phyloP scores from a whole-genome alignment of 92 coral and sea anemone species.

The Pocillopora grandis region DNA sequence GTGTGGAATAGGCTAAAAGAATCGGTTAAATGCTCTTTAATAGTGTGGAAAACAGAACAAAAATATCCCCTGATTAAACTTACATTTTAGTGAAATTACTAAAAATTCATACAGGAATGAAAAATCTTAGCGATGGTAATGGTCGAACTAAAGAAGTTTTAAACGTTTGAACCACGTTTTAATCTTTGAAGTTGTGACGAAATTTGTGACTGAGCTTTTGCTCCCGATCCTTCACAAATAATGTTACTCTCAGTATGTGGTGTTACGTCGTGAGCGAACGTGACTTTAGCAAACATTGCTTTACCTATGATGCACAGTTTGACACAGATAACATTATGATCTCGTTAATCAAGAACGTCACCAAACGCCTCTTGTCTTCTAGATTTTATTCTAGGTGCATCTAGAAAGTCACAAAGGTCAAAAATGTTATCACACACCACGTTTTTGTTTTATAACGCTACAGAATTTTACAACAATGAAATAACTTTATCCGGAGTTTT shows the following conservation, averaged over 20 bases:
- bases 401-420: neutral
- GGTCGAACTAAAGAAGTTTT: too few species aligned
- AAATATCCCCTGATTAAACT: too few species aligned
- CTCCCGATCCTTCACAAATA: neutral
- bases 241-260: neutral
- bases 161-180: neutral
- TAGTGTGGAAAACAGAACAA: too few species aligned
- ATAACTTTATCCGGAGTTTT: neutral
- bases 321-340: neutral
- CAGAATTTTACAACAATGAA: neutral
- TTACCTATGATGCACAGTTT: neutral
- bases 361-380: neutral
- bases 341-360: neutral
- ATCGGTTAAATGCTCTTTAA: too few species aligned
- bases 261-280: neutral
- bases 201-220: neutral
- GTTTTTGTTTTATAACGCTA: neutral
- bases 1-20: too few species aligned
- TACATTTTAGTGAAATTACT: too few species aligned
- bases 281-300: neutral
- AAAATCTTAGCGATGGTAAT: too few species aligned
- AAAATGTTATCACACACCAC: neutral
- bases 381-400: neutral
- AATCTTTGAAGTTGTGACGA: neutral
- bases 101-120: too few species aligned